Base-by-base conservation (phyloP, 2,888 invertebrate species). In the Melanargia galathea region DNA sequence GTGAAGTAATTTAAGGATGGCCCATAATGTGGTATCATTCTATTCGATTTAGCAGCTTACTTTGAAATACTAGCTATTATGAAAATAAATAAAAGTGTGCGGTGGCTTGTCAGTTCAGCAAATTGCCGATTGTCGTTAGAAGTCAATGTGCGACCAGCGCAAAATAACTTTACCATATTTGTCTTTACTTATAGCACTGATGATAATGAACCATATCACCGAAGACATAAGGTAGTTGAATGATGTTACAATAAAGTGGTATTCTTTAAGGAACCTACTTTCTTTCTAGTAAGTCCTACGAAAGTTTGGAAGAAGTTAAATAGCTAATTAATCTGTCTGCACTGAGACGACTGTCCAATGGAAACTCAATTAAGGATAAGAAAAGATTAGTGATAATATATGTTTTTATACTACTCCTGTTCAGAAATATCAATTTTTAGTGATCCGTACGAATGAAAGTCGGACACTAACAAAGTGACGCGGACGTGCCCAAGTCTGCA, bases 321-420 rank as follows among this genome's bases (percentile, higher is more conserved):
- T 71, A 68, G 72, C 67, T 74, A 73, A 74, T 73, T 73, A 71
- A 65, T 59, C 66, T 35, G 54, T 61, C 60, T 61, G n/a, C 35
- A 54, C 35, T 54, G 52, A n/a, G n/a, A 60, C 54, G 60, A 20
- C 26, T 30, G 46, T 33, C 52, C 35, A 35, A 33, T 60, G 11
- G 35, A 26, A 16, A 60, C 45, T 52, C 46, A 40, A 45, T 60
- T 52, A 54, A 30, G 26, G 18, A 43, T 40, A 22, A 49, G 16
- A 20, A 52, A 33, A 52, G 33, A 51, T 11, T 38, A 35, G 2
- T 30, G 30, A 30, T 30, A 30, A 30, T 30, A 4, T 30, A 8
- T 30, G 6, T 30, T 30, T n/a, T n/a, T n/a, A n/a, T 30, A 30
- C 30, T 30, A n/a, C 30, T 30, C 5, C 2, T 6, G 30, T 30